Conservation (phyloP, 2,113 vertebrate species). For the Serilophus lunatus region DNA sequence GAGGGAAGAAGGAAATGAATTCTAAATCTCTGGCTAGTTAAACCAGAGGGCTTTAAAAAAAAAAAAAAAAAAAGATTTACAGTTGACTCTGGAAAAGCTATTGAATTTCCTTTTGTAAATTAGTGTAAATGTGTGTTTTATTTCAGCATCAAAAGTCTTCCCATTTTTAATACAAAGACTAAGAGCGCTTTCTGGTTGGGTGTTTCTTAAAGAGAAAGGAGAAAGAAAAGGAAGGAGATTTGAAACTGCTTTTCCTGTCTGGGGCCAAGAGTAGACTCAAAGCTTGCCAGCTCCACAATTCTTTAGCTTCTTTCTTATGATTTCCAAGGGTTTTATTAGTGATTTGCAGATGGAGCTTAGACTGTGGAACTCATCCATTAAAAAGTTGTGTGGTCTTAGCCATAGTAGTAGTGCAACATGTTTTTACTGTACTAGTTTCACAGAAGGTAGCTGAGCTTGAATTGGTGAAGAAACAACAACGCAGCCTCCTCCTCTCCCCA, state of each 20-base stretch:
- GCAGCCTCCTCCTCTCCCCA: neutral
- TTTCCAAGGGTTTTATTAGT: conserved; percentile 66
- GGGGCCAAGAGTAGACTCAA: conserved; percentile 40
- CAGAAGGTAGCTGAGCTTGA: conserved; percentile 53
- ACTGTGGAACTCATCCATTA: conserved; percentile 61
- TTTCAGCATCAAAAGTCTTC: conserved; percentile 41
- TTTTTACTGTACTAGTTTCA: conserved; percentile 59
- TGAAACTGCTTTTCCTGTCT: conserved; percentile 57
- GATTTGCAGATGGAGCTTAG: conserved; percentile 67
- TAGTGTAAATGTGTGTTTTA: conserved; percentile 50
- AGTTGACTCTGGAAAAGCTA: conserved; percentile 29
- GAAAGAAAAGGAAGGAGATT: conserved; percentile 9
- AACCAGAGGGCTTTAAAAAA: neutral
- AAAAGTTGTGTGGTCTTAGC: conserved; percentile 67
- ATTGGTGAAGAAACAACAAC: neutral
- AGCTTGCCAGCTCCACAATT: conserved; percentile 29
- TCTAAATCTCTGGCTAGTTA: conserved; percentile 10
- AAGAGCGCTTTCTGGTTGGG: conserved; percentile 41
- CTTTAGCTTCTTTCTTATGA: conserved; percentile 42
- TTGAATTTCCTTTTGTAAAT: conserved; percentile 51
- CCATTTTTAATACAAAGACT: neutral
- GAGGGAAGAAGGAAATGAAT: conserved; percentile 31
- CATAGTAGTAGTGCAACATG: conserved; percentile 47
- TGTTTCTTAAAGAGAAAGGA: conserved; percentile 51
- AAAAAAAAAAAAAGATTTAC: neutral